Base-by-base conservation (phyloP, 2,888 invertebrate genomes). In the Dryocosmus kuriphilus region DNA sequence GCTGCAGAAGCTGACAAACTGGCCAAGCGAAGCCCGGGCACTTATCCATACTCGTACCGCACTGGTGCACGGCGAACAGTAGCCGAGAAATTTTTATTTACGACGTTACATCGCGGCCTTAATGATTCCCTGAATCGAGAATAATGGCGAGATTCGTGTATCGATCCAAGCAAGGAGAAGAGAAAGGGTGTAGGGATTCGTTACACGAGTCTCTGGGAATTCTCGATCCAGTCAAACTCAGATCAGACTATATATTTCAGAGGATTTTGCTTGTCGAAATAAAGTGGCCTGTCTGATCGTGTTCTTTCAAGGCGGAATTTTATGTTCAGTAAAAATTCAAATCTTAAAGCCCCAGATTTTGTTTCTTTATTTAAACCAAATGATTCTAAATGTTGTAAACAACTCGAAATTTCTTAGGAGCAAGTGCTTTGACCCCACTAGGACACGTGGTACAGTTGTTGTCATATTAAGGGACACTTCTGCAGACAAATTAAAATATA, bases 1-100 rank as follows among this genome's bases (percentile, higher is more conserved):
- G 86, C 82, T 83, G 82, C 85, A 80, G 77, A 73, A 84, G 80
- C 85, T 83, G 85, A 86, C 84, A 85, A 86, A 86, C 87, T 85
- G 83, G 80, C 80, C 79, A 76, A 78, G 77, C 74, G n/a, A n/a
- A n/a, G n/a, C 63, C 67, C 77, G 24, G 78, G 55, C 35, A 75
- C 46, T 61, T 67, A 55, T 77, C 79, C 67, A 78, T 30, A 55
- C 61, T 67, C 78, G 30, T 38, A 77, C 75, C 65, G 78, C 77
- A 65, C 79, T 76, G 77, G 71, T 77, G 51, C 67, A 76, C 80
- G 77, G 75, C 27, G 32, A 81, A 38, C 60, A 62, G 78, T 76
- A 80, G 83, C 83, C 79, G 79, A 79, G 80, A 76, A 82, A 79
- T 51, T 81, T 81, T 83, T 82, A 83, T 83, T 83, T 81, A 82